Evolutionary conservation across 2,797 vertebrate genomes (phyloP), one percentile per base, ranked within the genome.

Genomic region (Aselliscus stoliczkanus): DNA sequence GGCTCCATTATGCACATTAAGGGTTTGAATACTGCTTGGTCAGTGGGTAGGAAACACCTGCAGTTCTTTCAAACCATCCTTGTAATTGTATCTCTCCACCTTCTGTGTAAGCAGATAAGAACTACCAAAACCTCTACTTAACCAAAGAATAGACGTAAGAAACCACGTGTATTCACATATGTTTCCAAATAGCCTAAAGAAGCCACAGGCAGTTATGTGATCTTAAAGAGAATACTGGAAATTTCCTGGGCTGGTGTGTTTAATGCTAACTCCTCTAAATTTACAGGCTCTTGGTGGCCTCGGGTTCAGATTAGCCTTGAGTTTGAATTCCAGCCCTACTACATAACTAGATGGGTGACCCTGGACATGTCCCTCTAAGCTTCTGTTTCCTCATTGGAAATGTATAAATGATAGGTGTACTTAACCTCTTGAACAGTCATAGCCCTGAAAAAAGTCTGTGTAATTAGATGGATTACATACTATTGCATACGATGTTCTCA

Each of bases 41-140:
- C 76, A 88, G 86, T 6, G n/a, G 95, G 65, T 11, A 97, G 58
- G 37, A 96, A 96, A 93, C 97, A 97, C 91, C 88, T 83, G 93
- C 52, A 94, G 27, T 73, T 65, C 80, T 95, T 97, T 95, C 89
- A 96, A 97, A 90, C 5, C 37, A 88, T 18, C 6, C 77, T 96
- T 97, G 15, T 93, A 94, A 93, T 97, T 90, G 18, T 92, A 39
- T 87, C 37, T 96, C 14, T 14, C 20, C 23, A 65, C 11, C 86
- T 91, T 92, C 89, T 72, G 4, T 58, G 31, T 76, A 96, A 96
- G 60, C 86, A 97, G 47, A 92, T 89, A 90, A 96, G 15, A 84
- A 42, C 37, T 75, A 72, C 93, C 44, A 64, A 96, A 88, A 67
- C 42, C 1, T 58, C 60, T 94, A 95, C 94, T 44, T 93, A 95